A percentile compares a stretch with the other conserved stretches of the same genome.
Evolutionary conservation across 2,113 vertebrate species (phyloP).

Genomic region (Tapirus terrestris): DNA sequence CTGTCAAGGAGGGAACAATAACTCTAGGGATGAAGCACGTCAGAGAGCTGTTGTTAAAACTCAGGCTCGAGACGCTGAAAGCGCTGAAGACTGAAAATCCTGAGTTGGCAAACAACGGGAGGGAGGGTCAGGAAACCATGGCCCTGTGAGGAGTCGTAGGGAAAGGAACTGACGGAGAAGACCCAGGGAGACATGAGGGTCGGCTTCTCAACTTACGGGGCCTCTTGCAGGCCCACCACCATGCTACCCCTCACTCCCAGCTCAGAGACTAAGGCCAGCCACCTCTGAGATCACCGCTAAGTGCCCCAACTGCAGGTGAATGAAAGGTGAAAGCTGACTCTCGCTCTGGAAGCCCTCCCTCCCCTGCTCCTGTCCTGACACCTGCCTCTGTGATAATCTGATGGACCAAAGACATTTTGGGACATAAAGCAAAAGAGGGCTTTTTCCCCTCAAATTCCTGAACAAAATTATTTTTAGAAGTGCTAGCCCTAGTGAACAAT

Average conservation of each 20-base stretch:
- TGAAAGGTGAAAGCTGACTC: rapidly evolving
- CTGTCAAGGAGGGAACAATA: not conserved
- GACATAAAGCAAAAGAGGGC: not conserved
- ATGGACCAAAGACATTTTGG: not conserved
- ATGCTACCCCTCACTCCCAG: not conserved
- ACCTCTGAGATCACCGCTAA: not conserved
- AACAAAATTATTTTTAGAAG: not conserved
- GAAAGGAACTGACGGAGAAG: rapidly evolving
- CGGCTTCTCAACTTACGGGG: rapidly evolving
- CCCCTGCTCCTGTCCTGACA: not conserved
- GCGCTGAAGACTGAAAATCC: not conserved
- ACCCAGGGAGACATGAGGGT: rapidly evolving
- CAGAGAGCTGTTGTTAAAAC: not conserved
- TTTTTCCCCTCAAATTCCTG: not conserved
- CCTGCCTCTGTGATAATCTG: not conserved
- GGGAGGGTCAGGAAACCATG: not conserved
- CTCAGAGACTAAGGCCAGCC: not conserved
- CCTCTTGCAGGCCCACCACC: rapidly evolving
- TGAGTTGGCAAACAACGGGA: not conserved
- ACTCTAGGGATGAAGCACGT: not conserved
- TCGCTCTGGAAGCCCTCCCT: not conserved
- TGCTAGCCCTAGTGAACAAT: not conserved
- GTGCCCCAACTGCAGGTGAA: not conserved
- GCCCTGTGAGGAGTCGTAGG: not conserved
- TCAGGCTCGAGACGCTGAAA: not conserved